phyloP scores from a whole-genome alignment of 1,140 invertebrate species.

The Drosophila serrata region DNA sequence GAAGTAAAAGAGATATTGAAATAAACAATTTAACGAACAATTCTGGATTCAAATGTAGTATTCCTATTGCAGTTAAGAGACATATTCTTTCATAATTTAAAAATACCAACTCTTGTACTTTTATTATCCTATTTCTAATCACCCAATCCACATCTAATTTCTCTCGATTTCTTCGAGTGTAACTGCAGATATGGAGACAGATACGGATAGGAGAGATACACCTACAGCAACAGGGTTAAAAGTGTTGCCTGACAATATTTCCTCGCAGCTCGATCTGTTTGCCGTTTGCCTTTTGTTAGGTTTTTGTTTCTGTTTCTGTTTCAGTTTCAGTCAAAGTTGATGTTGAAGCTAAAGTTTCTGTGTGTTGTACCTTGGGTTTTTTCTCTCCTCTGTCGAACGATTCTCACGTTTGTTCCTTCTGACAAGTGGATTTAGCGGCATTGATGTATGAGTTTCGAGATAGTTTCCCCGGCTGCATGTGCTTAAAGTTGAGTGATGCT shows the following conservation, averaged over 20 bases:
- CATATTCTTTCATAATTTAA: neutral
- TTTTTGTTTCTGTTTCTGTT: conserved; percentile 59
- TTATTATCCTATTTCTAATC: neutral
- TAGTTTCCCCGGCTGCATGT: conserved; percentile 73
- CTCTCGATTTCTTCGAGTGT: neutral
- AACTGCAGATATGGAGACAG: conserved; percentile 5
- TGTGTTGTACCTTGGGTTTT: neutral
- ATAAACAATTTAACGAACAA: neutral
- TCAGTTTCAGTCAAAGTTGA: conserved; percentile 29
- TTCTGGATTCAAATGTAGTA: neutral
- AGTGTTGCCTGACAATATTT: conserved; percentile 80
- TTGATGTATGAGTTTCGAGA: conserved; percentile 80
- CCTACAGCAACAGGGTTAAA: conserved; percentile 57
- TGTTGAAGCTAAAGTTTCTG: conserved; percentile 21
- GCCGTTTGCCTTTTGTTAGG: conserved; percentile 53
- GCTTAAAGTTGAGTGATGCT: conserved; percentile 75
- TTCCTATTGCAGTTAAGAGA: neutral
- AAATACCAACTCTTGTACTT: neutral
- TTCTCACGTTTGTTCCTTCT: conserved; percentile 79
- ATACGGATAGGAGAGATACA: conserved; percentile 9
- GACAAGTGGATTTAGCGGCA: conserved; percentile 83
- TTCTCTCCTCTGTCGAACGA: conserved; percentile 47
- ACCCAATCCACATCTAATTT: neutral
- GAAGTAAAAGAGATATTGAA: neutral
- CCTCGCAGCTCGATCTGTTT: conserved; percentile 70